A percentile compares a stretch with the other conserved stretches of the same genome.
These are phyloP conservation scores for Metridium senile DNA, from an alignment of 92 coral and sea anemone genomes.

Conservation along the genomic window DNA sequence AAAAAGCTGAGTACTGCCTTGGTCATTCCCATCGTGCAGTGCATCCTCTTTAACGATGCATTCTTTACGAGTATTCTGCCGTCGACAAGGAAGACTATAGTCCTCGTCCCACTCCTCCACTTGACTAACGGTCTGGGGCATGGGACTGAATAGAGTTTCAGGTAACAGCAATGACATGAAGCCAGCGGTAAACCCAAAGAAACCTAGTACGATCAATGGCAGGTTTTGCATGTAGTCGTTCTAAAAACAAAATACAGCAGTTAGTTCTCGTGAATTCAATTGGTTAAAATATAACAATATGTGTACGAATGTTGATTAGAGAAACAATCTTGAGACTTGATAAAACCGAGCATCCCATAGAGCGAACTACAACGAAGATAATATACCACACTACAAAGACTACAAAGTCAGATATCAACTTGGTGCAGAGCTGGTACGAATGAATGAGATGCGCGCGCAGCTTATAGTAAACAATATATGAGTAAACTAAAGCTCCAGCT, in stretches of 20 bases:
- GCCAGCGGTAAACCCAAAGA: slow-evolving; percentile 56
- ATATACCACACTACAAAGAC: no score
- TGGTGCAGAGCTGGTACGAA: no score
- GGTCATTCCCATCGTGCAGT: background rate
- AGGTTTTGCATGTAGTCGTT: slow-evolving; percentile 49
- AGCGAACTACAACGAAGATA: no score
- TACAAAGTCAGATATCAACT: no score
- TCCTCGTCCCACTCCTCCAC: slow-evolving; percentile 67
- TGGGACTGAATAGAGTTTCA: slow-evolving; percentile 61
- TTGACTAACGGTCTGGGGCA: slow-evolving; percentile 72
- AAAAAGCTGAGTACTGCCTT: background rate
- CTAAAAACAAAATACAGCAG: background rate
- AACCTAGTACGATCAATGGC: slow-evolving; percentile 50
- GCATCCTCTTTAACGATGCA: background rate
- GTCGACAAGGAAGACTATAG: slow-evolving; percentile 35
- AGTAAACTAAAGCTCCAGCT: no score
- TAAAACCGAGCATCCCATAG: no score
- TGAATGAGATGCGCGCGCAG: no score
- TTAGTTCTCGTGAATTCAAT: background rate
- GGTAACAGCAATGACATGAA: slow-evolving; percentile 49
- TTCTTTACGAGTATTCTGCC: background rate
- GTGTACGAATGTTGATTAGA: background rate
- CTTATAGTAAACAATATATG: no score
- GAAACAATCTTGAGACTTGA: background rate
- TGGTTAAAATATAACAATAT: background rate